These are phyloP conservation scores for Archips crataeganus DNA, from an alignment of 2,888 invertebrate genomes.

Conservation along the genomic window DNA sequence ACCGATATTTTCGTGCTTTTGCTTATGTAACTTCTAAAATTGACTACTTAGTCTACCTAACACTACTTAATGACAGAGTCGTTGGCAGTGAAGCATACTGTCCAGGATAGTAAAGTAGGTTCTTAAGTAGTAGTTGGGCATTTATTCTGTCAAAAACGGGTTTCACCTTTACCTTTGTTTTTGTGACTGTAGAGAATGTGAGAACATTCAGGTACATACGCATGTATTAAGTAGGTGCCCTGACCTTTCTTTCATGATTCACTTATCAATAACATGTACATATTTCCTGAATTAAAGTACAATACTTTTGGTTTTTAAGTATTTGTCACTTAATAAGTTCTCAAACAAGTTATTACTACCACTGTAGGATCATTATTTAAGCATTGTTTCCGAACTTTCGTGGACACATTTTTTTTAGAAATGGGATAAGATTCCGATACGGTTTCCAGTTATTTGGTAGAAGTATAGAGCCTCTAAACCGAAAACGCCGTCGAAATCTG, in stretches of 20 bases:
- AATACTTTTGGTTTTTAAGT: too few species aligned
- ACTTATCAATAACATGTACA: neutral
- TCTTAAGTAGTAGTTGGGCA: neutral
- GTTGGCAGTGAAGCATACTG: neutral
- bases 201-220: neutral
- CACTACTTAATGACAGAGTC: slow-evolving; percentile 5
- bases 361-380: too few species aligned
- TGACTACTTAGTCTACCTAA: neutral
- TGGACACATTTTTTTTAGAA: too few species aligned
- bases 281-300: neutral
- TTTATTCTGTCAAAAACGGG: too few species aligned
- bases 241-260: neutral
- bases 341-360: too few species aligned
- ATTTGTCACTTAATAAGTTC: too few species aligned
- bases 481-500: too few species aligned
- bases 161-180: neutral
- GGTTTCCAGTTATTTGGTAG: too few species aligned
- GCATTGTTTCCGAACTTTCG: too few species aligned
- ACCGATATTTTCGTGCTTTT: slow-evolving; percentile 9
- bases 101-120: neutral
- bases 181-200: too few species aligned
- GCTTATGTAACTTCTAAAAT: slow-evolving; percentile 15
- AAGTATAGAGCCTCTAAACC: too few species aligned
- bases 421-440: too few species aligned
- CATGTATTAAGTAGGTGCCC: neutral